Percentiles rank a stretch among this genome's conserved stretches.
phyloP scores from a whole-genome alignment of 30 jellyfish, hydroid and myxozoan genomes.

The Aurelia aurita complex sp. Pacific region DNA sequence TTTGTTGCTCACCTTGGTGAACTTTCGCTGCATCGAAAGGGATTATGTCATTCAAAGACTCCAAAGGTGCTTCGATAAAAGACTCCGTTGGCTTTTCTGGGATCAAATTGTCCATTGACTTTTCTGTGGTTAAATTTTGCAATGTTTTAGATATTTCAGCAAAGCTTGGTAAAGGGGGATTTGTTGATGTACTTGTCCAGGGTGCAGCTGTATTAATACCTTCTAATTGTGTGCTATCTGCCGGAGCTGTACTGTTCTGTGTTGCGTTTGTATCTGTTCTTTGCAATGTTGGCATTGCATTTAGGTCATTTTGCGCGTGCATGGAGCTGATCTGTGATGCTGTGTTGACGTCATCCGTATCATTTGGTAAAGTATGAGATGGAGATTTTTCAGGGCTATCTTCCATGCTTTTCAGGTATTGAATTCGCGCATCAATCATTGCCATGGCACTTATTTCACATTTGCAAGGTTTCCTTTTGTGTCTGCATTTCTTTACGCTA shows the following conservation, averaged over 20 bases:
- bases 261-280: too few relatives aligned
- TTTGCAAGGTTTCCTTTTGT: constrained; percentile 51
- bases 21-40: too few relatives aligned
- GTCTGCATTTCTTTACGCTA: constrained; percentile 24
- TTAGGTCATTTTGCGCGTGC: too few relatives aligned
- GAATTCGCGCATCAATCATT: background rate
- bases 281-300: too few relatives aligned
- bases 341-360: too few relatives aligned
- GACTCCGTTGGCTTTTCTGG: background rate
- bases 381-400: background rate
- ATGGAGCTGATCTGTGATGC: too few relatives aligned
- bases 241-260: too few relatives aligned
- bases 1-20: too few relatives aligned
- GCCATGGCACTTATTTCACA: constrained; percentile 31
- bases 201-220: too few relatives aligned
- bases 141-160: constrained; percentile 9
- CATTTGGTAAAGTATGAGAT: too few relatives aligned
- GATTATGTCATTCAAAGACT: too few relatives aligned
- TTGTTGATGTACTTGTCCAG: background rate
- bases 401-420: background rate
- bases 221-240: too few relatives aligned
- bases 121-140: background rate
- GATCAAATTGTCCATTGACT: background rate
- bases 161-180: constrained; percentile 8
- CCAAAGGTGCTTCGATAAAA: background rate